Percentiles rank a stretch among this genome's conserved stretches.
These are phyloP conservation scores for Megamerina dolium DNA, from an alignment of 2,888 invertebrate species.

Conservation along the genomic window DNA sequence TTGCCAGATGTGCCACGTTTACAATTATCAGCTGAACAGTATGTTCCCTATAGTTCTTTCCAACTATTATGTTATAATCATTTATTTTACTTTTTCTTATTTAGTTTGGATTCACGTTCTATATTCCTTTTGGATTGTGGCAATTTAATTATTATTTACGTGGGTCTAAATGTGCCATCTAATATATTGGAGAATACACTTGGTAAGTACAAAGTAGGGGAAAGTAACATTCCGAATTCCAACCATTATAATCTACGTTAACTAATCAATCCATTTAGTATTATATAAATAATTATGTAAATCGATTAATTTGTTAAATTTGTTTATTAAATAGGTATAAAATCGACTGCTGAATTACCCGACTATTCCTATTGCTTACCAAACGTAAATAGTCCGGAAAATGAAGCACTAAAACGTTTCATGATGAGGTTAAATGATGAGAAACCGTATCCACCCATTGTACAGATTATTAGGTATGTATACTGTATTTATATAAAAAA, in stretches of 20 bases:
- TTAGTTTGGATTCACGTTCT: constrained; percentile 72
- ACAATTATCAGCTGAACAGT: constrained; percentile 78
- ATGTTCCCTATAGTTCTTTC: constrained; percentile 21
- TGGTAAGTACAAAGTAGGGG: constrained; percentile 38
- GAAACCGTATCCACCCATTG: constrained; percentile 70
- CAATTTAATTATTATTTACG: constrained; percentile 71
- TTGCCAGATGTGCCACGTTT: constrained; percentile 67
- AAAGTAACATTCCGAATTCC: not conserved
- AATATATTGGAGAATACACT: constrained; percentile 72
- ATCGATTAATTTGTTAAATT: no score
- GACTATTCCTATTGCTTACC: constrained; percentile 76
- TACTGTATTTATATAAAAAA: not conserved
- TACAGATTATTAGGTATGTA: constrained; percentile 74
- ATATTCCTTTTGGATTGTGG: constrained; percentile 90
- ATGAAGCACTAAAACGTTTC: constrained; percentile 70
- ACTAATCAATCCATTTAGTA: not conserved
- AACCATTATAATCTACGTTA: not conserved
- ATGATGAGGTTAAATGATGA: constrained; percentile 78
- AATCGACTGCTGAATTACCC: constrained; percentile 65
- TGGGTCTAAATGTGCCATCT: constrained; percentile 72
- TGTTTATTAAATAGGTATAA: constrained; percentile 65
- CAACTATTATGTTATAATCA: not conserved
- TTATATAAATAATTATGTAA: no score
- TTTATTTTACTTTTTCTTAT: constrained; percentile 10
- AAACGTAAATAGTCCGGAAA: constrained; percentile 67